A percentile compares a stretch with the other conserved stretches of the same genome.
Conservation (phyloP, 2,797 vertebrate genomes). For the Graptemys geographica region DNA sequence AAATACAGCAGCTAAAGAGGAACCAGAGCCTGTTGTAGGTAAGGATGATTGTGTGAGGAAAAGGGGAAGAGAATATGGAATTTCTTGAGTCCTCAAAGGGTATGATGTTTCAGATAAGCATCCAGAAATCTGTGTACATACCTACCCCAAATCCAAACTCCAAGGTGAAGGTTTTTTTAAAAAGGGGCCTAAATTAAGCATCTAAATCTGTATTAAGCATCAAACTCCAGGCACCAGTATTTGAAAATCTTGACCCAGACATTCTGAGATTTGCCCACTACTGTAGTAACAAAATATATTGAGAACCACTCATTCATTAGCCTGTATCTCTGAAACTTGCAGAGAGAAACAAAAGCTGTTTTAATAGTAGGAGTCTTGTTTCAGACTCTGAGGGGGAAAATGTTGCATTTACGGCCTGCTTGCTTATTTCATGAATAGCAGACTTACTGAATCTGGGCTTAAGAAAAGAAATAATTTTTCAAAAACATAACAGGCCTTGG, state of each 20-base stretch:
- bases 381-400: not conserved
- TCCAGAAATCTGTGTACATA: not conserved
- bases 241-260: conserved; percentile 12
- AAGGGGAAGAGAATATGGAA: not conserved
- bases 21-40: not conserved
- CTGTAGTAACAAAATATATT: not conserved
- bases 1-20: not conserved
- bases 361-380: not conserved
- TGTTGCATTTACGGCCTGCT: conserved; percentile 26
- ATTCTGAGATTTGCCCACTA: not conserved
- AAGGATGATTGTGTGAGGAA: not conserved
- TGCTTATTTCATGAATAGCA: conserved; percentile 36
- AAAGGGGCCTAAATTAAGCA: not conserved
- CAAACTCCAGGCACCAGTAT: not conserved
- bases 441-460: conserved; percentile 46
- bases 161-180: not conserved
- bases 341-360: not conserved
- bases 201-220: not conserved
- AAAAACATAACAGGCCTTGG: conserved; percentile 41
- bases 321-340: not conserved
- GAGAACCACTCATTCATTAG: not conserved
- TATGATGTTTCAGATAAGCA: not conserved
- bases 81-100: not conserved
- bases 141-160: not conserved
- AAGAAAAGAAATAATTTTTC: conserved; percentile 56